Percentiles rank a stretch among this genome's conserved stretches.
Evolutionary conservation across 2,797 vertebrate genomes (phyloP).

Genomic region (Kryptolebias ocellatus): DNA sequence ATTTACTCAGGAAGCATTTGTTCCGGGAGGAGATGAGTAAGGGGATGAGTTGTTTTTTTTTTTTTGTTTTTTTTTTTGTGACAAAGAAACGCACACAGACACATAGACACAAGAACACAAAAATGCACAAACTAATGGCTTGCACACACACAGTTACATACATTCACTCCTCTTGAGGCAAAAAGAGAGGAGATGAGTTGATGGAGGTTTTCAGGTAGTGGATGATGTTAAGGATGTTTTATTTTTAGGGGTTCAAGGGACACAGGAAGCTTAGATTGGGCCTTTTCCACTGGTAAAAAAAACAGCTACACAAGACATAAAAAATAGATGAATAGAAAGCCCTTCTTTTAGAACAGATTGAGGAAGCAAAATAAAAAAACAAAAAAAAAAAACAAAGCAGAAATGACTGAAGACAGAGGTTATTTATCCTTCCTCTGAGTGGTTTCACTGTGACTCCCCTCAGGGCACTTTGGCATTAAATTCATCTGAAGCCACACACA

Average conservation of each 20-base stretch:
- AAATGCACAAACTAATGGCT: slow-evolving; percentile 13
- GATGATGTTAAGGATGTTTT: slow-evolving; percentile 61
- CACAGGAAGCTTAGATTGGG: slow-evolving; percentile 49
- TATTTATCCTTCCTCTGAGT: slow-evolving; percentile 68
- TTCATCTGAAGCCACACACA: slow-evolving; percentile 17
- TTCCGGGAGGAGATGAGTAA: slow-evolving; percentile 74
- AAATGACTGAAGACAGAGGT: slow-evolving; percentile 61
- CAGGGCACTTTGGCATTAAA: slow-evolving; percentile 47
- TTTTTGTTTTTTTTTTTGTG: slow-evolving; percentile 67
- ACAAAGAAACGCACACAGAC: slow-evolving; percentile 23
- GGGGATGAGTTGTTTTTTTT: slow-evolving; percentile 70
- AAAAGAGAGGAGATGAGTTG: slow-evolving; percentile 50
- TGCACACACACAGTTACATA: slow-evolving; percentile 32
- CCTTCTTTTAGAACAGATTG: slow-evolving; percentile 48
- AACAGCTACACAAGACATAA: slow-evolving; percentile 69
- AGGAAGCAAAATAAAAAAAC: slow-evolving; percentile 20
- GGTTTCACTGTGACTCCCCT: slow-evolving; percentile 54
- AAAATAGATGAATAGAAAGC: slow-evolving; percentile 74
- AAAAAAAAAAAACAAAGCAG: slow-evolving; percentile 61
- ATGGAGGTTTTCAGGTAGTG: slow-evolving; percentile 68
- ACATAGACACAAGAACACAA: slow-evolving; percentile 12
- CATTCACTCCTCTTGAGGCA: slow-evolving; percentile 44
- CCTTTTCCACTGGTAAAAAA: slow-evolving; percentile 44
- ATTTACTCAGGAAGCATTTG: slow-evolving; percentile 79
- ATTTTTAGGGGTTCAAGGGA: slow-evolving; percentile 63